These are phyloP conservation scores for Eremobia ochroleuca DNA, from an alignment of 2,888 invertebrate genomes.

Conservation along the genomic window DNA sequence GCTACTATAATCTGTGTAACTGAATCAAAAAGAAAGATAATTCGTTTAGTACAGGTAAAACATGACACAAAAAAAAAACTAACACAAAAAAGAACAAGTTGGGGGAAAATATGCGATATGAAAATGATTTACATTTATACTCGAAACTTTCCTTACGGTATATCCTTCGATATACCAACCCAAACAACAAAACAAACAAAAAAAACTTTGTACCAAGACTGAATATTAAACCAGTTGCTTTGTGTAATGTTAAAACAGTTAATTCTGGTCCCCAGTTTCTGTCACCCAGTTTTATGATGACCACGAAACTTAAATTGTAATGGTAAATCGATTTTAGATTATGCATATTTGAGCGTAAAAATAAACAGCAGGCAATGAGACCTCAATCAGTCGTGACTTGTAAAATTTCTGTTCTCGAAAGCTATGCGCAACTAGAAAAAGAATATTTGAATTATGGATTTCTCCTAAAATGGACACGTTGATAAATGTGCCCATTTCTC, in stretches of 20 bases:
- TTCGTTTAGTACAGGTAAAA: too few relatives aligned
- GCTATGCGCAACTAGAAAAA: slow-evolving; percentile 19
- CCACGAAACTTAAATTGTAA: slow-evolving; percentile 19
- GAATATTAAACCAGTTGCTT: not conserved
- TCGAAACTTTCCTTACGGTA: too few relatives aligned
- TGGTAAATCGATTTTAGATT: slow-evolving; percentile 48
- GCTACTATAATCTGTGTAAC: not conserved
- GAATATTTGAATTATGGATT: slow-evolving; percentile 19
- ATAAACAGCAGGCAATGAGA: slow-evolving; percentile 44
- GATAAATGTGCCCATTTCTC: slow-evolving; percentile 18
- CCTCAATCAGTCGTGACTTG: slow-evolving; percentile 41
- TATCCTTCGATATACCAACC: too few relatives aligned
- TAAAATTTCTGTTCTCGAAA: slow-evolving; percentile 12
- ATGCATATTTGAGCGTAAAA: slow-evolving; percentile 38
- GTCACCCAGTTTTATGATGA: slow-evolving; percentile 35
- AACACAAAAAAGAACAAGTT: too few relatives aligned
- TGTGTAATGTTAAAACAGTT: not conserved
- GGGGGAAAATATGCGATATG: too few relatives aligned
- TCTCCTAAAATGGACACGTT: slow-evolving; percentile 15
- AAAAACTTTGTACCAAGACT: not conserved
- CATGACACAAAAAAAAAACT: too few relatives aligned
- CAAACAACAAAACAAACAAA: too few relatives aligned
- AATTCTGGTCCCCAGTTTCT: not conserved
- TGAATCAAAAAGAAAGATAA: not conserved
- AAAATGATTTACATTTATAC: too few relatives aligned